Evolutionary conservation across 2,797 vertebrate species (phyloP).

Genomic region (Lithobates pipiens): DNA sequence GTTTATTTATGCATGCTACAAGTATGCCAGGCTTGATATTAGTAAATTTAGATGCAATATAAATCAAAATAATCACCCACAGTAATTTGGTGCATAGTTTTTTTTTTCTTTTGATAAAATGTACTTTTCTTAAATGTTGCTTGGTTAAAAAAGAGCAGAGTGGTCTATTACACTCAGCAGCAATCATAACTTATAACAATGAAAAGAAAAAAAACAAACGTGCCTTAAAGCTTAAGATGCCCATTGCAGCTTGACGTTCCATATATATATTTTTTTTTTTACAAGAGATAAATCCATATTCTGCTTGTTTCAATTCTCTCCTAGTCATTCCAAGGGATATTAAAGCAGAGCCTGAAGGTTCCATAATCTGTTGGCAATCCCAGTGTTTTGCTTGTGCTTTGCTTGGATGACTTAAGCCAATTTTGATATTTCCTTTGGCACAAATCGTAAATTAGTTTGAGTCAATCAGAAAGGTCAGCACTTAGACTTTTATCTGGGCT

Average conservation of each 20-base stretch:
- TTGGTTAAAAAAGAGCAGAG: not conserved
- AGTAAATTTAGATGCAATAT: not conserved
- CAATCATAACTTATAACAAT: not conserved
- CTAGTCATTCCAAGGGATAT: constrained; percentile 32
- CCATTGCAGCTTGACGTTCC: not conserved
- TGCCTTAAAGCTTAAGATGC: not conserved
- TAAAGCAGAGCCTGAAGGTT: constrained; percentile 42
- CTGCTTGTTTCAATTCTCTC: constrained; percentile 33
- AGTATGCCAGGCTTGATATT: not conserved
- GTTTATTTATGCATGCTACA: not conserved
- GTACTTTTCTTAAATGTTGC: not conserved
- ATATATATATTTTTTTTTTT: not conserved
- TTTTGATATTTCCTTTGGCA: constrained; percentile 42
- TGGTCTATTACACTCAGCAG: constrained; percentile 18
- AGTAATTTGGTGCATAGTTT: not conserved
- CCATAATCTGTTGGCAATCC: constrained; percentile 42
- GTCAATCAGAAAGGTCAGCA: constrained; percentile 16
- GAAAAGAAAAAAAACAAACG: not conserved
- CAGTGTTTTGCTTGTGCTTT: constrained; percentile 20
- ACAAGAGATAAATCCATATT: constrained; percentile 46
- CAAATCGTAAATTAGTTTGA: constrained; percentile 24
- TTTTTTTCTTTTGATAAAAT: not conserved
- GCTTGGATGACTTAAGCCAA: constrained; percentile 36
- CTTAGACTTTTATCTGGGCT: not conserved
- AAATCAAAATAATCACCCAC: not conserved